Evolutionary conservation across 1,140 invertebrate genomes (phyloP).

Genomic region (Drosophila kikkawai): DNA sequence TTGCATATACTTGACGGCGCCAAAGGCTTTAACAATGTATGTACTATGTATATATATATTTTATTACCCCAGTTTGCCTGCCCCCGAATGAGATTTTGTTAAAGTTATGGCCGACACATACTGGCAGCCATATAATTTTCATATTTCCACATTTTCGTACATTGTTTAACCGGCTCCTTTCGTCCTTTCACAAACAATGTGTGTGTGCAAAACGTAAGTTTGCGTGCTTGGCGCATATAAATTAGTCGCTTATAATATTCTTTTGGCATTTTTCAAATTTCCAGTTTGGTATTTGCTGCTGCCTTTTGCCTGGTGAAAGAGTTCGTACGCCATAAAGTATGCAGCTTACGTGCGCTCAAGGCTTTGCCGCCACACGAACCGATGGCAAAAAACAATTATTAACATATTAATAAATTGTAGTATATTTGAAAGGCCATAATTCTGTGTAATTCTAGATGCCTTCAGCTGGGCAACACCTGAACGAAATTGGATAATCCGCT

Average conservation of each 20-base stretch:
- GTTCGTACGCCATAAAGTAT: slow-evolving; percentile 81
- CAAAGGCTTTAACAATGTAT: slow-evolving; percentile 1
- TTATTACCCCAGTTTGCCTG: slow-evolving; percentile 20
- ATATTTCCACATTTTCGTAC: slow-evolving; percentile 82
- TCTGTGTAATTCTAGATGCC: slow-evolving; percentile 80
- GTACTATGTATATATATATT: slow-evolving; percentile 3
- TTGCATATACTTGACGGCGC: slow-evolving; percentile 1
- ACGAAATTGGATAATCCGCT: slow-evolving; percentile 67
- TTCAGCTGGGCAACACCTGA: slow-evolving; percentile 69
- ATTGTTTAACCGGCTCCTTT: slow-evolving; percentile 70
- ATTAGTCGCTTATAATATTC: slow-evolving; percentile 83
- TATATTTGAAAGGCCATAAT: slow-evolving; percentile 82
- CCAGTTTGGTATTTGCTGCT: slow-evolving; percentile 71
- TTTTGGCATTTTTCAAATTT: slow-evolving; percentile 83
- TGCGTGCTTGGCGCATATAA: slow-evolving; percentile 80
- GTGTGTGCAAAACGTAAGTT: slow-evolving; percentile 81
- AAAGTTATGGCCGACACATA: slow-evolving; percentile 80
- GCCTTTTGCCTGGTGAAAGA: slow-evolving; percentile 65
- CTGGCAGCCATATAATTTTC: slow-evolving; percentile 79
- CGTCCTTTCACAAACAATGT: slow-evolving; percentile 63
- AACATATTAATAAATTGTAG: slow-evolving; percentile 84
- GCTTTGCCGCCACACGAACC: slow-evolving; percentile 29
- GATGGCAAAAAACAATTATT: slow-evolving; percentile 77
- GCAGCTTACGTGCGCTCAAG: slow-evolving; percentile 77
- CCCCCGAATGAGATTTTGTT: slow-evolving; percentile 59